phyloP scores from a whole-genome alignment of 2,797 vertebrate species.

The Pteropus rufus region DNA sequence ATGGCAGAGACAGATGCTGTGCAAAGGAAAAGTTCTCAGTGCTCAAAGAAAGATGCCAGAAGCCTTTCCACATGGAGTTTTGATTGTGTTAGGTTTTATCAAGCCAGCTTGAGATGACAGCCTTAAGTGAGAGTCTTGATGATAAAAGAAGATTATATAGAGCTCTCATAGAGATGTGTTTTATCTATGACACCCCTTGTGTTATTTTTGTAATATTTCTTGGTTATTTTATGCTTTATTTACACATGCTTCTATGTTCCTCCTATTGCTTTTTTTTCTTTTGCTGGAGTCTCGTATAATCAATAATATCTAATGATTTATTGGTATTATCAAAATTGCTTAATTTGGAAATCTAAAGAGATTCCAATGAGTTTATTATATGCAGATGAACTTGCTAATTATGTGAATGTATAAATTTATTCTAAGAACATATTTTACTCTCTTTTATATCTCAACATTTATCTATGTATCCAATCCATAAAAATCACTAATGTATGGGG shows the following conservation, averaged over 20 bases:
- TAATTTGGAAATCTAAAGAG: neutral
- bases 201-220: neutral
- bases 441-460: neutral
- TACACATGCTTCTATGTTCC: neutral
- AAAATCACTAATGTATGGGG: neutral
- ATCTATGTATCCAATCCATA: neutral
- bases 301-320: slow-evolving; percentile 1
- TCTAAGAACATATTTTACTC: neutral
- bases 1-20: slow-evolving; percentile 21
- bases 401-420: neutral
- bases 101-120: neutral
- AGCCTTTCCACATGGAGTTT: slow-evolving; percentile 31
- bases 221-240: neutral
- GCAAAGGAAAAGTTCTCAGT: neutral
- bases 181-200: neutral
- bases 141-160: neutral
- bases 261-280: neutral
- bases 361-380: neutral
- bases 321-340: neutral
- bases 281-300: neutral
- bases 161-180: neutral
- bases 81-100: slow-evolving; percentile 40
- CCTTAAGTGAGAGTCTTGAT: neutral
- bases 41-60: slow-evolving; percentile 22
- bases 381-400: neutral